Percentiles rank a stretch among this genome's conserved stretches.
Conservation (phyloP, 2,113 vertebrate genomes). For the Australoheros scitulus region DNA sequence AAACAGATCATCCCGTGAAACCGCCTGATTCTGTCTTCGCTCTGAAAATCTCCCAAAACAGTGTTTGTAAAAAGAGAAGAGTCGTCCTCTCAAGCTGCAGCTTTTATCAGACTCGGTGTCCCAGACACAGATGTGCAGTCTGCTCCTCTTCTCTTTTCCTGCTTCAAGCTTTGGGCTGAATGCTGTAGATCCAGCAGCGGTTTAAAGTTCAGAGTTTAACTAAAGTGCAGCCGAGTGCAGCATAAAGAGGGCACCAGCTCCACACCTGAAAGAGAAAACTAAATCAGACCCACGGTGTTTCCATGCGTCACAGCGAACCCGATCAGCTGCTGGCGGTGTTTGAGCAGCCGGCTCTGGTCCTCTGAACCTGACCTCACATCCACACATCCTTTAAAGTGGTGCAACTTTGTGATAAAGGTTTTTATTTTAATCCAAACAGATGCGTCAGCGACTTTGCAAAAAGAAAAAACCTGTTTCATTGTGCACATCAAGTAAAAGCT, state of each 20-base stretch:
- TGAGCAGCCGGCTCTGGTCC: not conserved
- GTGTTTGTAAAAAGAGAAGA: too few relatives aligned
- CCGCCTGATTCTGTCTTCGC: too few relatives aligned
- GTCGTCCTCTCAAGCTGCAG: too few relatives aligned
- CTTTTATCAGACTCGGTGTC: too few relatives aligned
- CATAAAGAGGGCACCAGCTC: not conserved
- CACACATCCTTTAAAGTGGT: not conserved
- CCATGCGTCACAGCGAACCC: not conserved
- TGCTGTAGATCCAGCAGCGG: too few relatives aligned
- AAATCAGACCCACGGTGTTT: not conserved
- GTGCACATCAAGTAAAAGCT: not conserved
- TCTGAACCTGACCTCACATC: not conserved
- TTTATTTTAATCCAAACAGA: not conserved
- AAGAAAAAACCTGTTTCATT: not conserved
- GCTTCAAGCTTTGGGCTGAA: not conserved
- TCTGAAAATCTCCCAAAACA: too few relatives aligned
- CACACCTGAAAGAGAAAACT: not conserved
- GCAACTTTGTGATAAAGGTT: not conserved
- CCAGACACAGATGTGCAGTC: too few relatives aligned
- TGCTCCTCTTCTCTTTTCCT: too few relatives aligned
- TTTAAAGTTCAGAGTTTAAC: too few relatives aligned
- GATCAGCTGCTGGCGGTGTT: not conserved
- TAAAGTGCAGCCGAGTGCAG: not conserved
- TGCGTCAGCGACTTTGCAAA: not conserved
- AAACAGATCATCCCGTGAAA: too few relatives aligned